Percentiles rank a stretch among this genome's conserved stretches.
phyloP scores from a whole-genome alignment of 2,113 vertebrate species.

The Nanorana parkeri region DNA sequence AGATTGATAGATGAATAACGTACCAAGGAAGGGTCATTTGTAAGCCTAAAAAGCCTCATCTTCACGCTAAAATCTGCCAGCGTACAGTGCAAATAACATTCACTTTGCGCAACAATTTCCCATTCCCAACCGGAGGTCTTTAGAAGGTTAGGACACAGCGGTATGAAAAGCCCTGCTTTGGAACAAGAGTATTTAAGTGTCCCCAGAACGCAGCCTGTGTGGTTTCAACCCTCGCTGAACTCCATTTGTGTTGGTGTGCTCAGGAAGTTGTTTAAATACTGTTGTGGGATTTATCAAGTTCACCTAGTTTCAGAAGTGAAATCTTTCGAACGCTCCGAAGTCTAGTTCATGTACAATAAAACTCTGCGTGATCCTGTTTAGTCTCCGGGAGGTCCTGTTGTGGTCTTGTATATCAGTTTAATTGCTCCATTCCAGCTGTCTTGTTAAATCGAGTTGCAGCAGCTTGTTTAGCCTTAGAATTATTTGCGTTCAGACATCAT shows the following conservation, averaged over 20 bases:
- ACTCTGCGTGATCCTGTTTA: neutral
- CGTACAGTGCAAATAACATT: too few relatives aligned
- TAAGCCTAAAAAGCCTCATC: too few relatives aligned
- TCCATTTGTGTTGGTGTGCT: neutral
- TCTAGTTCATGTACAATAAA: neutral
- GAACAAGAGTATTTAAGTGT: neutral
- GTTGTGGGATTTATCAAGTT: conserved; percentile 9
- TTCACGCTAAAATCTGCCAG: too few relatives aligned
- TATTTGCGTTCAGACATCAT: too few relatives aligned
- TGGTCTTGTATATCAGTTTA: conserved; percentile 10
- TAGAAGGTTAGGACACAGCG: neutral
- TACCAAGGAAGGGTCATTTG: too few relatives aligned
- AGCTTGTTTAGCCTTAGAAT: conserved; percentile 8
- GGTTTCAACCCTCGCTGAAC: conserved; percentile 22
- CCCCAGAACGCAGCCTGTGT: neutral
- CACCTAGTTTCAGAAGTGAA: neutral
- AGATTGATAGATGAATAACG: too few relatives aligned
- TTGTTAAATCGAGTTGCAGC: neutral
- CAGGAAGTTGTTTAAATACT: conserved; percentile 17
- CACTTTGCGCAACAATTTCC: neutral
- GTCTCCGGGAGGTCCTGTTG: neutral
- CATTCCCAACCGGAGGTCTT: neutral
- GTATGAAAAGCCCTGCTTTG: neutral
- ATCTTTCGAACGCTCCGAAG: neutral
- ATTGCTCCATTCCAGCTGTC: conserved; percentile 10